Evolutionary conservation across 2,797 vertebrate genomes (phyloP).

Genomic region (Danionella dracula): DNA sequence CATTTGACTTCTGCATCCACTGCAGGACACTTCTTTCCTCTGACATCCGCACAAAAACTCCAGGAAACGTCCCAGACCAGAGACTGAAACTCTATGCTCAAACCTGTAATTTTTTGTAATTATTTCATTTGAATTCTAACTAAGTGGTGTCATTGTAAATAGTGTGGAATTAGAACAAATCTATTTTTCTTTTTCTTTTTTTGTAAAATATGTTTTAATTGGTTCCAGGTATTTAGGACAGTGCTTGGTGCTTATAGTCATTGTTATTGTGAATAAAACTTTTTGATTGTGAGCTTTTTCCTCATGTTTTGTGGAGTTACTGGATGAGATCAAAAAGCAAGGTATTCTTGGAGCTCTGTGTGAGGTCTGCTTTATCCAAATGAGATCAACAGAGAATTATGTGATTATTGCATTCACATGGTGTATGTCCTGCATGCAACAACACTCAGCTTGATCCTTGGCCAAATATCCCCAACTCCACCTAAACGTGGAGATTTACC

Average conservation of each 20-base stretch:
- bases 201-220: conserved; percentile 53
- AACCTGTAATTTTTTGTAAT: conserved; percentile 55
- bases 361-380: conserved; percentile 61
- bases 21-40: conserved; percentile 7
- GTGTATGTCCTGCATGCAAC: conserved; percentile 60
- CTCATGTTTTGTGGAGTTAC: conserved; percentile 37
- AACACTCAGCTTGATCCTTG: conserved; percentile 21
- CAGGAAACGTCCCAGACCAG: conserved; percentile 14
- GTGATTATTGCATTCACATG: conserved; percentile 64
- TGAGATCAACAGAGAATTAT: conserved; percentile 66
- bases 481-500: no score
- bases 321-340: conserved; percentile 44
- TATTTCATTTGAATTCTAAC: conserved; percentile 12
- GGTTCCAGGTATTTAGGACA: conserved; percentile 47
- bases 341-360: conserved; percentile 40
- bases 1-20: conserved; percentile 49
- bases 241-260: conserved; percentile 49
- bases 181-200: conserved; percentile 47
- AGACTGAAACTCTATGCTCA: conserved; percentile 28
- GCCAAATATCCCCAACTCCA: no score
- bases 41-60: neutral
- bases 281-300: conserved; percentile 42
- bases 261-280: conserved; percentile 62
- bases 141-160: conserved; percentile 62
- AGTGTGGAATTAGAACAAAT: conserved; percentile 61